Conservation (phyloP, 2,888 invertebrate species). For the Eupithecia dodoneata region DNA sequence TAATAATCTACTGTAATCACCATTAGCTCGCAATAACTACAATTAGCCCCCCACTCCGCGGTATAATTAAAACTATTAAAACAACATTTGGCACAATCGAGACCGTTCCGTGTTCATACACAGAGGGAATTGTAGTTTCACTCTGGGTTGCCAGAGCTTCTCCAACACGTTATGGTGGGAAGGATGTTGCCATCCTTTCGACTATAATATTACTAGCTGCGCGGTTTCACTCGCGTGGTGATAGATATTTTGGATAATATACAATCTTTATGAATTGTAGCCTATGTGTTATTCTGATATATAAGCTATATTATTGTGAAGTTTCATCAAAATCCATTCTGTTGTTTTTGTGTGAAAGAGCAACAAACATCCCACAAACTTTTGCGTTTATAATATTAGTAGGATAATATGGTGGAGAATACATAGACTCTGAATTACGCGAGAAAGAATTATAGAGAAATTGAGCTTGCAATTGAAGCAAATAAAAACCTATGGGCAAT, state of each 20-base stretch:
- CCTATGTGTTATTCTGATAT: no score
- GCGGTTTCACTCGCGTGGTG: no score
- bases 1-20: slow-evolving; percentile 51
- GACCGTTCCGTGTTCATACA: slow-evolving; percentile 50
- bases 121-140: slow-evolving; percentile 17
- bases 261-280: no score
- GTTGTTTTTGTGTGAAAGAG: no score
- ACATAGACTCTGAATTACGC: not conserved
- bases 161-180: not conserved
- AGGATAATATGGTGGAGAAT: not conserved
- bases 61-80: slow-evolving; percentile 80
- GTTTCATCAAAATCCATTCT: no score
- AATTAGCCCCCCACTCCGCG: slow-evolving; percentile 59
- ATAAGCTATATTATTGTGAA: no score
- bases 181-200: no score
- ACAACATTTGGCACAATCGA: slow-evolving; percentile 72
- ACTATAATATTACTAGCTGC: no score
- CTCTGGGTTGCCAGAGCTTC: not conserved
- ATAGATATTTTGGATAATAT: no score
- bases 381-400: no score
- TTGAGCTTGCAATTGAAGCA: not conserved
- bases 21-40: slow-evolving; percentile 61
- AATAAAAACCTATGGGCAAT: not conserved
- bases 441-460: not conserved
- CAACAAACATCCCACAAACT: no score